Evolutionary conservation across 2,113 vertebrate species (phyloP).

Genomic region (Erythrocercus mccallii): DNA sequence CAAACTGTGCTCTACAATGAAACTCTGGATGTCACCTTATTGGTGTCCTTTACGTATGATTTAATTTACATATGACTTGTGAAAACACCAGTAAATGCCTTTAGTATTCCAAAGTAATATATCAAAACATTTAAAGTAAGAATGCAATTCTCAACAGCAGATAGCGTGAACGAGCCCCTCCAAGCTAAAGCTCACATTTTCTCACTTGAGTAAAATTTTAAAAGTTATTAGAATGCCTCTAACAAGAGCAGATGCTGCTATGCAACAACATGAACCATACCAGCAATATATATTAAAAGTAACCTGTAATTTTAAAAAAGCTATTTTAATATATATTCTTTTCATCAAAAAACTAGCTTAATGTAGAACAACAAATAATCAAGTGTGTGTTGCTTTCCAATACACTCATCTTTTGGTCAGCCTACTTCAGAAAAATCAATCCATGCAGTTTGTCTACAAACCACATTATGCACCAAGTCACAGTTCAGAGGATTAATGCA

Average conservation of each 20-base stretch:
- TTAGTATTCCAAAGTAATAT: background rate
- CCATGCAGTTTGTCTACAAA: background rate
- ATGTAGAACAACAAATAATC: background rate
- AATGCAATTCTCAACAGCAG: background rate
- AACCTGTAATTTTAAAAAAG: background rate
- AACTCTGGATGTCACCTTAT: background rate
- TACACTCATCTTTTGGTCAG: conserved; percentile 29
- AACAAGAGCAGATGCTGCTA: background rate
- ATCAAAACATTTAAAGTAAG: background rate
- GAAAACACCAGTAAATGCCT: background rate
- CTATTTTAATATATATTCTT: background rate
- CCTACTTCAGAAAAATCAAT: conserved; percentile 55
- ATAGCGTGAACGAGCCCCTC: background rate
- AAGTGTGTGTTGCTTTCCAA: background rate
- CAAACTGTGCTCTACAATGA: background rate
- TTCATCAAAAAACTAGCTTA: background rate
- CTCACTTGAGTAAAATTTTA: background rate
- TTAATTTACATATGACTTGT: background rate
- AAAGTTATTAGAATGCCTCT: background rate
- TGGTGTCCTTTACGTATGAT: background rate
- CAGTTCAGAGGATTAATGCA: background rate
- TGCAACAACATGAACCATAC: background rate
- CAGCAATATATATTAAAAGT: background rate
- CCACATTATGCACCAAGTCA: background rate
- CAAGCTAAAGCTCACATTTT: background rate